Percentiles rank a stretch among this genome's conserved stretches.
phyloP scores from a whole-genome alignment of 2,797 vertebrate genomes.

The Rallus crepitans region DNA sequence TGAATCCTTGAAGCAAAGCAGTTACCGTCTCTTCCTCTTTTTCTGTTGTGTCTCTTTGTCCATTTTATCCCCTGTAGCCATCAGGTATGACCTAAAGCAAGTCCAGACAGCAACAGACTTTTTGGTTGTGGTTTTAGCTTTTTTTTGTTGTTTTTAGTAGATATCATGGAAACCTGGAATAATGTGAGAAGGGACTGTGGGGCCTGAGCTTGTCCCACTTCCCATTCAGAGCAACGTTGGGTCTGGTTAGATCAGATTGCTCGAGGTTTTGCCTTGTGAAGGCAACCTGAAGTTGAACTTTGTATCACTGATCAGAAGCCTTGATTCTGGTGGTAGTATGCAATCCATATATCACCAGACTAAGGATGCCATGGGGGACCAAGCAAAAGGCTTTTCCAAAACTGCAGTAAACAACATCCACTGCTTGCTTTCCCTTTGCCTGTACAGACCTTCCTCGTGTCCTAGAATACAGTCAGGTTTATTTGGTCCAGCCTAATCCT shows the following conservation, averaged over 20 bases:
- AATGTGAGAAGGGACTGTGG: not conserved
- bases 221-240: rapidly evolving
- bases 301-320: not conserved
- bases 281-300: not conserved
- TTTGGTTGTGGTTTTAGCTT: not conserved
- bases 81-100: not conserved
- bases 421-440: not conserved
- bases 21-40: not conserved
- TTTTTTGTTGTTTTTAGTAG: too few species aligned
- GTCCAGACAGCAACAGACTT: not conserved
- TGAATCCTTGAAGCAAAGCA: not conserved
- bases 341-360: not conserved
- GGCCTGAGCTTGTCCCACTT: not conserved
- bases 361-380: not conserved
- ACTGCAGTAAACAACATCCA: rapidly evolving
- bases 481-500: not conserved
- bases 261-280: not conserved
- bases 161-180: not conserved
- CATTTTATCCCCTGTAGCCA: not conserved
- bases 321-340: not conserved
- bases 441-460: not conserved
- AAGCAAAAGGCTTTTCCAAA: not conserved
- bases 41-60: not conserved
- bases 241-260: not conserved
- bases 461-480: not conserved